Conservation (phyloP, 2,797 vertebrate species). For the Melopsittacus undulatus region DNA sequence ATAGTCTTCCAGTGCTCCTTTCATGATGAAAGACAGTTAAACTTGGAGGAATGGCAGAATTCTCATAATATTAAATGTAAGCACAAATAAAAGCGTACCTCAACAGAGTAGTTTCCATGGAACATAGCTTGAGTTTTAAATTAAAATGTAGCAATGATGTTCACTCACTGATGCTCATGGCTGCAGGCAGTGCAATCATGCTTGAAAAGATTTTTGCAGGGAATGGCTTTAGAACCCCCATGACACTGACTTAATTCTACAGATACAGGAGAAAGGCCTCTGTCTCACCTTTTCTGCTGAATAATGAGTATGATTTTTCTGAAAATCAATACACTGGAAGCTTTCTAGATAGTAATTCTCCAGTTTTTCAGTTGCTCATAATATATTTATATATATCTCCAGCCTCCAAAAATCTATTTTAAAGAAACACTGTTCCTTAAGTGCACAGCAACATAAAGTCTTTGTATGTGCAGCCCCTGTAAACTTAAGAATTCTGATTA, state of each 20-base stretch:
- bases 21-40: background rate
- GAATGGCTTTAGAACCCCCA: slow-evolving; percentile 8
- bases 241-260: slow-evolving; percentile 30
- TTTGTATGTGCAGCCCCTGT: background rate
- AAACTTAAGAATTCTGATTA: background rate
- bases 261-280: slow-evolving; percentile 1
- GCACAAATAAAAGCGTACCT: slow-evolving; percentile 24
- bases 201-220: slow-evolving; percentile 15
- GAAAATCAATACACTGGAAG: slow-evolving; percentile 27
- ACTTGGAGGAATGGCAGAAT: background rate
- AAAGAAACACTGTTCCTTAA: background rate
- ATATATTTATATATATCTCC: background rate
- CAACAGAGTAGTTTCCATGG: background rate
- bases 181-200: background rate
- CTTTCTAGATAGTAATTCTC: slow-evolving; percentile 20
- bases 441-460: background rate
- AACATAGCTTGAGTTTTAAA: background rate
- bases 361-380: background rate
- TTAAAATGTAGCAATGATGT: background rate
- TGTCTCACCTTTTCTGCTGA: slow-evolving; percentile 1
- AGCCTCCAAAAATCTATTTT: background rate
- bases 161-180: background rate
- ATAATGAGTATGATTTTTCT: slow-evolving; percentile 25
- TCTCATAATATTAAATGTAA: background rate
- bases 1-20: background rate